These are phyloP conservation scores for Tenebrosternarchus preto DNA, from an alignment of 2,113 vertebrate genomes.

Conservation along the genomic window DNA sequence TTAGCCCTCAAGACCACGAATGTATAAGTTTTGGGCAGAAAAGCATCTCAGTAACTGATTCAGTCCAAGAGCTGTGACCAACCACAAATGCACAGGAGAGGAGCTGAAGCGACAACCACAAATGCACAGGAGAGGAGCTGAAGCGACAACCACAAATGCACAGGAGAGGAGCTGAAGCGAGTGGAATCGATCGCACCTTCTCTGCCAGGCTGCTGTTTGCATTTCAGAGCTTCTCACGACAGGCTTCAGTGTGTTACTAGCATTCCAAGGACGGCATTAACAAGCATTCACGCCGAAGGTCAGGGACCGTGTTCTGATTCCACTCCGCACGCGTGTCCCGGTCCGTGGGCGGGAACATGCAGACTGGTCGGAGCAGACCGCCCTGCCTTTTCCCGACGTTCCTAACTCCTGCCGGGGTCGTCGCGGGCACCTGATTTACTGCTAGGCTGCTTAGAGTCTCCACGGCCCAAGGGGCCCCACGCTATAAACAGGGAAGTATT, in stretches of 20 bases:
- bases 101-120: too few relatives aligned
- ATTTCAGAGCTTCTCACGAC: slow-evolving; percentile 55
- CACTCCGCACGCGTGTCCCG: slow-evolving; percentile 41
- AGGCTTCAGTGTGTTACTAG: slow-evolving; percentile 47
- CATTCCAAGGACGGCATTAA: slow-evolving; percentile 52
- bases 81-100: slow-evolving; percentile 15
- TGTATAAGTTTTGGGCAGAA: slow-evolving; percentile 18
- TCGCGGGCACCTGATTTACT: slow-evolving; percentile 72
- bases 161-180: neutral
- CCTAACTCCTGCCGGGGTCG: neutral
- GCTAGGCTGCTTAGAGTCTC: slow-evolving; percentile 55
- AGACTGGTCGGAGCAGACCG: slow-evolving; percentile 49
- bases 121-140: slow-evolving; percentile 9
- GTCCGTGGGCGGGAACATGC: slow-evolving; percentile 51
- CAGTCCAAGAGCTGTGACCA: neutral
- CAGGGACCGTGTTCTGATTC: slow-evolving; percentile 35
- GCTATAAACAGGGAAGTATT: slow-evolving; percentile 71
- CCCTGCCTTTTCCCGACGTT: too few relatives aligned
- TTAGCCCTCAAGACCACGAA: neutral
- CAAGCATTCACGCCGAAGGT: slow-evolving; percentile 57
- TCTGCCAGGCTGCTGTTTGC: slow-evolving; percentile 39
- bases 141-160: neutral
- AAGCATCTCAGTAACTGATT: slow-evolving; percentile 32
- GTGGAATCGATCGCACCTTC: slow-evolving; percentile 44
- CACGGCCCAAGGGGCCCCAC: slow-evolving; percentile 56